These are phyloP conservation scores for Ceraclea dissimilis DNA, from an alignment of 2,888 invertebrate genomes.

Conservation along the genomic window DNA sequence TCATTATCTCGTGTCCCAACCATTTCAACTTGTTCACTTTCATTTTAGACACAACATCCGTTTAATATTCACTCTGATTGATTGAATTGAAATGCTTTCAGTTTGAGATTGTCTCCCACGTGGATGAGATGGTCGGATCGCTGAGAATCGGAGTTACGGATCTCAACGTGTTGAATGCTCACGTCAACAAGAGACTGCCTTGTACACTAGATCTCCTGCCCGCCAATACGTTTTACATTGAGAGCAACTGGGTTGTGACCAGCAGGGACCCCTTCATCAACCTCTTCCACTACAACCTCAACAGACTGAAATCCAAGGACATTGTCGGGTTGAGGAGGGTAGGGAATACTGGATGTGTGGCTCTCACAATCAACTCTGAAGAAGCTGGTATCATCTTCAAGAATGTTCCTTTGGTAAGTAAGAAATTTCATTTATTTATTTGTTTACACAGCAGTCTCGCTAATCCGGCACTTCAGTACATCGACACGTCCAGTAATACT, in stretches of 20 bases:
- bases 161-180: slow-evolving; percentile 54
- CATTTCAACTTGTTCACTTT: too few species aligned
- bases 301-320: slow-evolving; percentile 20
- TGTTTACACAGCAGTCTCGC: background rate
- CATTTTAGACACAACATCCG: too few species aligned
- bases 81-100: too few species aligned
- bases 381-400: slow-evolving; percentile 69
- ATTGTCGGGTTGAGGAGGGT: slow-evolving; percentile 30
- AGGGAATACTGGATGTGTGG: slow-evolving; percentile 40
- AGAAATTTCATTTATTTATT: background rate
- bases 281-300: slow-evolving; percentile 25
- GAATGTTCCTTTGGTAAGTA: slow-evolving; percentile 66
- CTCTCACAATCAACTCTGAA: slow-evolving; percentile 83
- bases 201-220: slow-evolving; percentile 57
- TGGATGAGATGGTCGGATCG: slow-evolving; percentile 61
- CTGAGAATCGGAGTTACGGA: slow-evolving; percentile 74
- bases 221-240: slow-evolving; percentile 61
- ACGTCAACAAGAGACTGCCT: slow-evolving; percentile 58
- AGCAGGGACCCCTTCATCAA: background rate
- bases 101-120: slow-evolving; percentile 54
- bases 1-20: too few species aligned
- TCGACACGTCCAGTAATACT: too few species aligned
- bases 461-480: too few species aligned
- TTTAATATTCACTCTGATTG: too few species aligned
- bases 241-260: slow-evolving; percentile 37